Evolutionary conservation across 2,888 invertebrate species (phyloP).

Genomic region (Apodemia hepburni): DNA sequence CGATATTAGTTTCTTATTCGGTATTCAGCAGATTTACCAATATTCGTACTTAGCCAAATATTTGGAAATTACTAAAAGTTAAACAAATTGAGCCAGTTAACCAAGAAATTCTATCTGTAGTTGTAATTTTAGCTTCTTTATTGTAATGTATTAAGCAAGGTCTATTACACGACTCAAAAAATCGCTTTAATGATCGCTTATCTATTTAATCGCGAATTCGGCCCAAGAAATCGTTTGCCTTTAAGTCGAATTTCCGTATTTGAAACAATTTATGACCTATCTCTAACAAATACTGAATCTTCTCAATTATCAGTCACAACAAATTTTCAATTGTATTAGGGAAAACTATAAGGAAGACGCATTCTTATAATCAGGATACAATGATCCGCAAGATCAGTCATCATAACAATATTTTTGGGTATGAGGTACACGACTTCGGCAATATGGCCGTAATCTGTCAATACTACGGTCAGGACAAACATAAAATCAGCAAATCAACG

Average conservation of each 20-base stretch:
- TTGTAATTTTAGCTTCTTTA: background rate
- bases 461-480: background rate
- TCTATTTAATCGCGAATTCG: no score
- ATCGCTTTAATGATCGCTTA: background rate
- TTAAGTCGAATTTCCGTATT: background rate
- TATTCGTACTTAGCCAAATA: no score
- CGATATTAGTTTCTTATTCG: no score
- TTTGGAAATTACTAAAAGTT: background rate
- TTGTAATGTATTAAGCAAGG: background rate
- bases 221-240: no score
- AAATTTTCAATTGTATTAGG: background rate
- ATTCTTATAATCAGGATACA: background rate
- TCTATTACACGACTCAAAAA: background rate
- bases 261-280: background rate
- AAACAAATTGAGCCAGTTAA: background rate
- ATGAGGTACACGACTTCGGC: background rate
- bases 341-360: conserved; percentile 11
- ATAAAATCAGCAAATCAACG: background rate
- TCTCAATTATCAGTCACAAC: background rate
- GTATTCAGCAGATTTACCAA: no score
- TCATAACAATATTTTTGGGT: background rate
- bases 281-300: background rate
- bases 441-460: background rate
- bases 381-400: background rate
- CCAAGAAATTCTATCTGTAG: no score